Conservation (phyloP, 1,140 invertebrate genomes). For the Agrypnia vestita region DNA sequence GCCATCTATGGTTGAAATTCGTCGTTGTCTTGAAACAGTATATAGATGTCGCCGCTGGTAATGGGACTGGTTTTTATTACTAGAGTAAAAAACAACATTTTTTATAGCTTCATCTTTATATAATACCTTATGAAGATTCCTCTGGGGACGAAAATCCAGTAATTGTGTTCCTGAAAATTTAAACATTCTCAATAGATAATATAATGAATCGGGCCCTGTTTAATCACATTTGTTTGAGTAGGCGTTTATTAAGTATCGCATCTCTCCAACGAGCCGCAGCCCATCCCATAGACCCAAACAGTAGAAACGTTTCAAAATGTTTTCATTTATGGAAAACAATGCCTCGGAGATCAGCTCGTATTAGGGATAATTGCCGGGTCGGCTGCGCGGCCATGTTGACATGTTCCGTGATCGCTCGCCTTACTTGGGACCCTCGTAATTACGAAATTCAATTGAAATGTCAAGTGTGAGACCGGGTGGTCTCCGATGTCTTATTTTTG, state of each 20-base stretch:
- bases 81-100: too few relatives aligned
- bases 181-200: too few relatives aligned
- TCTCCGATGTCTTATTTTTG: background rate
- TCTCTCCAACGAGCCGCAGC: background rate
- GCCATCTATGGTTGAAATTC: too few relatives aligned
- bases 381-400: background rate
- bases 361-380: constrained; percentile 52
- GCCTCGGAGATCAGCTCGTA: background rate
- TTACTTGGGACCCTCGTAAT: background rate
- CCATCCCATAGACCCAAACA: background rate
- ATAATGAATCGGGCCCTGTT: background rate
- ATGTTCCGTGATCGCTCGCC: background rate
- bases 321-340: constrained; percentile 59
- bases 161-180: too few relatives aligned
- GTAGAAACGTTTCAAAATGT: constrained; percentile 34
- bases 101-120: too few relatives aligned
- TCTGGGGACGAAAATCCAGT: too few relatives aligned
- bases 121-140: too few relatives aligned
- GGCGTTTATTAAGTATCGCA: constrained; percentile 6
- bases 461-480: constrained; percentile 21
- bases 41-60: too few relatives aligned
- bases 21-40: too few relatives aligned
- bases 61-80: too few relatives aligned
- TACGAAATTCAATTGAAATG: constrained; percentile 22
- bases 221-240: background rate